Evolutionary conservation across 1,140 invertebrate genomes (phyloP), one percentile per base, ranked within the genome.

Genomic region (Drosophila hydei): DNA sequence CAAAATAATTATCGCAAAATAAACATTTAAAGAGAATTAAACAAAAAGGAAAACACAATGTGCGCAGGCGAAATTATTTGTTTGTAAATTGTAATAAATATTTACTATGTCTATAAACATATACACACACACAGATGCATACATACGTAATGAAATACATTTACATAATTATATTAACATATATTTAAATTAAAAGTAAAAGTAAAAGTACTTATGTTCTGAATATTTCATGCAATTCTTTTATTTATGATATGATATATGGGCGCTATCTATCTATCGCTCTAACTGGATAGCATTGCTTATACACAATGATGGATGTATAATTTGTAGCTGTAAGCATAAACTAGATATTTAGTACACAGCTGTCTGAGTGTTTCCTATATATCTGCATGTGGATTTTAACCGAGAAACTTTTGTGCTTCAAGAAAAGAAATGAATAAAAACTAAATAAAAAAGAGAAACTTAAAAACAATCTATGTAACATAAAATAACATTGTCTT

Each of bases 31-130:
- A 27, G 27, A 64, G n/a, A 63, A 40, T 33, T 25, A 47, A 47
- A 59, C 58, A 63, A 18, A 55, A 71, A 59, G 43, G 33, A 61
- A 61, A 79, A 69, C 48, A 63, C 50, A 77, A 70, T 23, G 18
- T 45, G 72, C 38, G 55, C 72, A 63, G 54, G 78, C 72, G 71
- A 62, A 79, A 85, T 62, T 77, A 77, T 88, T 85, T 85, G 81
- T 81, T 88, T 85, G 77, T 85, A 85, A 81, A 87, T 75, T 74
- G 63, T 81, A 81, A 56, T 87, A 85, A 87, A 75, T 51, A 72
- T 38, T 62, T 74, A 67, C 48, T 72, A 68, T 62, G 54, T 60
- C 55, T 67, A 73, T 47, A 60, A 64, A 78, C 47, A 59, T 45
- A 21, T 23, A 69, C 19, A 68, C 9, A 54, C 25, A 43, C 14